Evolutionary conservation across 2,113 vertebrate species (phyloP).

Genomic region (Hemiprocne comata): DNA sequence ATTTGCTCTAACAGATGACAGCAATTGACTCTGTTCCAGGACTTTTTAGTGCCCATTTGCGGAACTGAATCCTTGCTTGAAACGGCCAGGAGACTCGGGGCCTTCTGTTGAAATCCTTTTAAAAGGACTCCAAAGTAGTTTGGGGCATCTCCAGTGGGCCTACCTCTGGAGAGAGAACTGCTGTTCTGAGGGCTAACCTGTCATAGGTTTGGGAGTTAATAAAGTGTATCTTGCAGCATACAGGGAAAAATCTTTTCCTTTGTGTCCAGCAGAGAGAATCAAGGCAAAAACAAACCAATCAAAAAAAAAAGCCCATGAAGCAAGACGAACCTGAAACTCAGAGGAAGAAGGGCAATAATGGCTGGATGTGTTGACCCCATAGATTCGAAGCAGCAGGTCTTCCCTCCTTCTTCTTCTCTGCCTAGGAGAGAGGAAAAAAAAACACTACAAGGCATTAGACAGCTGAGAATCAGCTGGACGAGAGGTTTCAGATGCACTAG

Average conservation of each 20-base stretch:
- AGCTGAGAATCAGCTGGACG: background rate
- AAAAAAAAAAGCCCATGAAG: background rate
- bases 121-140: background rate
- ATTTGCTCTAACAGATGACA: background rate
- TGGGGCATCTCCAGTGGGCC: background rate
- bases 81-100: background rate
- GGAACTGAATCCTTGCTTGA: background rate
- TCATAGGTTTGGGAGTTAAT: background rate
- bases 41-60: background rate
- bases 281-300: background rate
- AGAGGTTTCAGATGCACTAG: background rate
- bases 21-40: background rate
- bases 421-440: background rate
- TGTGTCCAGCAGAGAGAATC: background rate
- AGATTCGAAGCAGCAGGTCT: background rate
- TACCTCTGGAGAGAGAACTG: background rate
- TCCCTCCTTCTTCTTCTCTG: background rate
- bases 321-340: too few species aligned
- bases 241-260: background rate
- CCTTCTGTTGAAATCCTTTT: background rate
- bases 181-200: background rate
- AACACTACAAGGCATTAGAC: background rate
- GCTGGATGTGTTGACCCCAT: background rate
- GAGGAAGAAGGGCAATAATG: background rate
- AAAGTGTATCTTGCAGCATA: background rate